phyloP scores from a whole-genome alignment of 2,888 invertebrate species.

The Drosophila emarginata region DNA sequence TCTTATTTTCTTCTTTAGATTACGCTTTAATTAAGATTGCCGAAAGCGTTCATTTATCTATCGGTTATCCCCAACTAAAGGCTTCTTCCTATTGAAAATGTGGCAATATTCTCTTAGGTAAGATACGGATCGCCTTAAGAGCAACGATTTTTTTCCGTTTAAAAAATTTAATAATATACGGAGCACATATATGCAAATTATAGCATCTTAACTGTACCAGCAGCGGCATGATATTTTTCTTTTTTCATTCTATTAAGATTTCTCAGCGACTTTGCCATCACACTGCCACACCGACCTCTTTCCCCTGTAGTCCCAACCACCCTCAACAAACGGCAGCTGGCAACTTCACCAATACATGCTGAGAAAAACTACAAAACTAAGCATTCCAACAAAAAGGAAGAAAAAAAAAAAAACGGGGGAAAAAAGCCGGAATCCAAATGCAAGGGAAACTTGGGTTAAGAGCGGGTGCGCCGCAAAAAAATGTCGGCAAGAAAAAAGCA shows the following conservation, averaged over 20 bases:
- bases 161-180: neutral
- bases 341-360: slow-evolving; percentile 1
- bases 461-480: slow-evolving; percentile 49
- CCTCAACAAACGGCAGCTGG: neutral
- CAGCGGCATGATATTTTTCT: neutral
- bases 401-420: slow-evolving; percentile 15
- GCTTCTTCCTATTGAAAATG: neutral
- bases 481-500: slow-evolving; percentile 54
- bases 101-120: neutral
- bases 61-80: neutral
- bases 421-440: slow-evolving; percentile 44
- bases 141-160: neutral
- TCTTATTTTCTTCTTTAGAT: too few relatives aligned
- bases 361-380: slow-evolving; percentile 15
- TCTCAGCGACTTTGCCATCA: neutral
- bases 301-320: neutral
- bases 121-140: neutral
- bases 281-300: neutral
- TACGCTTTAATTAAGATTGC: too few relatives aligned
- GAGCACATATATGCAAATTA: slow-evolving; percentile 4
- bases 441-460: slow-evolving; percentile 37
- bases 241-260: neutral
- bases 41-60: neutral
- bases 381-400: slow-evolving; percentile 1
- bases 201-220: neutral